Conservation (phyloP, 1,140 invertebrate genomes). For the Heliothis virescens region DNA sequence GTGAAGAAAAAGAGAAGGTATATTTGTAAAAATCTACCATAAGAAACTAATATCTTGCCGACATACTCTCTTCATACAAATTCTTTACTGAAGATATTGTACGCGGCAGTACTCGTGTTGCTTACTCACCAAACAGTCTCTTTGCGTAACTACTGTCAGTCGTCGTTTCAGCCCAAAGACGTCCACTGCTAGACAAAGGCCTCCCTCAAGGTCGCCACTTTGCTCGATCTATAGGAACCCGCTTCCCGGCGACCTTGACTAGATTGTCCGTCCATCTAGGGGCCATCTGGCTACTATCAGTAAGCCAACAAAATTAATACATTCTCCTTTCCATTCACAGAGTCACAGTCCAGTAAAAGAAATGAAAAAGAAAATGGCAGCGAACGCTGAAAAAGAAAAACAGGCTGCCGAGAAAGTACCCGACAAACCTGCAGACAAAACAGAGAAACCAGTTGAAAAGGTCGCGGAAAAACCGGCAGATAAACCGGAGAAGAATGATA, state of each 20-base stretch:
- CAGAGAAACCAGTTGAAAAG: conserved; percentile 56
- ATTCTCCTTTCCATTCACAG: conserved; percentile 48
- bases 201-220: too few relatives aligned
- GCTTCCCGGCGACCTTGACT: too few relatives aligned
- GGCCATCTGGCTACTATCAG: too few relatives aligned
- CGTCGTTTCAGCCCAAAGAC: too few relatives aligned
- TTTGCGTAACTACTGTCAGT: too few relatives aligned
- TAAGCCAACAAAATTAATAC: not conserved
- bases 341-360: conserved; percentile 78
- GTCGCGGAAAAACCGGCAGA: conserved; percentile 49
- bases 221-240: too few relatives aligned
- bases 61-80: not conserved
- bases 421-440: conserved; percentile 55
- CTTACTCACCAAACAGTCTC: not conserved
- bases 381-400: conserved; percentile 79
- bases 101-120: not conserved
- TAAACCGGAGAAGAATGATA: conserved; percentile 61
- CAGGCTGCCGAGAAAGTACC: conserved; percentile 57
- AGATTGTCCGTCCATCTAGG: too few relatives aligned
- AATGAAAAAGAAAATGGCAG: conserved; percentile 82
- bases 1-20: conserved; percentile 80
- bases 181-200: too few relatives aligned
- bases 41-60: not conserved
- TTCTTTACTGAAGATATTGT: not conserved
- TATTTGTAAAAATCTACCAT: not conserved